A percentile compares a stretch with the other conserved stretches of the same genome.
phyloP scores from a whole-genome alignment of 2,797 vertebrate genomes.

The Leptoclinus maculatus region DNA sequence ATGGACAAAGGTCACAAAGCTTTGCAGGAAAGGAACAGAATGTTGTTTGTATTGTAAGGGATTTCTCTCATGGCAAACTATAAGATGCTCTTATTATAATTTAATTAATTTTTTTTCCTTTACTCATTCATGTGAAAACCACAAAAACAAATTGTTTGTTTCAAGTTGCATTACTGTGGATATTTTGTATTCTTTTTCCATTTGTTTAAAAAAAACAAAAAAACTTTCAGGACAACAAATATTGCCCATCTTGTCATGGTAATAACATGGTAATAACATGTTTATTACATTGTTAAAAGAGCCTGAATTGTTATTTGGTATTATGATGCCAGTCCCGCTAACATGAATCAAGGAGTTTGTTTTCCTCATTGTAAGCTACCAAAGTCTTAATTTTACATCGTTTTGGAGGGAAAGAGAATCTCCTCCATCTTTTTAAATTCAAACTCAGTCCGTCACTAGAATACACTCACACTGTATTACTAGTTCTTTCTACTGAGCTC shows the following conservation, averaged over 20 bases:
- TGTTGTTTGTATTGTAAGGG: slow-evolving; percentile 50
- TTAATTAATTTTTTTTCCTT: slow-evolving; percentile 11
- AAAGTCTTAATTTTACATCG: background rate
- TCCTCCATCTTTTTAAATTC: slow-evolving; percentile 19
- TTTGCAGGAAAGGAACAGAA: slow-evolving; percentile 60
- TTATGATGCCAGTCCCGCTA: background rate
- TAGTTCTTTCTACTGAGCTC: slow-evolving; percentile 23
- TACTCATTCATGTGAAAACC: slow-evolving; percentile 9
- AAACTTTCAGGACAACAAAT: background rate
- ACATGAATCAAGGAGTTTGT: background rate
- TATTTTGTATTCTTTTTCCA: background rate
- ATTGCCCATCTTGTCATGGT: slow-evolving; percentile 1
- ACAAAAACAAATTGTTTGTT: background rate
- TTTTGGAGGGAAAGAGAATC: slow-evolving; percentile 8
- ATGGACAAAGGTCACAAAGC: slow-evolving; percentile 53
- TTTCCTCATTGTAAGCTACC: background rate
- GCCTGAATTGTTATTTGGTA: slow-evolving; percentile 16
- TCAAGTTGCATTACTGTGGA: background rate
- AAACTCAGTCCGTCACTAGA: slow-evolving; percentile 33
- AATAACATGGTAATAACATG: slow-evolving; percentile 25
- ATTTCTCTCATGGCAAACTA: slow-evolving; percentile 52
- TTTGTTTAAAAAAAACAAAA: slow-evolving; percentile 3
- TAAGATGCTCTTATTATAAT: slow-evolving; percentile 56
- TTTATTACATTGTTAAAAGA: background rate
- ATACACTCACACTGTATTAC: slow-evolving; percentile 20